Base-by-base conservation (phyloP, 1,140 invertebrate genomes). In the Cherax quadricarinatus region DNA sequence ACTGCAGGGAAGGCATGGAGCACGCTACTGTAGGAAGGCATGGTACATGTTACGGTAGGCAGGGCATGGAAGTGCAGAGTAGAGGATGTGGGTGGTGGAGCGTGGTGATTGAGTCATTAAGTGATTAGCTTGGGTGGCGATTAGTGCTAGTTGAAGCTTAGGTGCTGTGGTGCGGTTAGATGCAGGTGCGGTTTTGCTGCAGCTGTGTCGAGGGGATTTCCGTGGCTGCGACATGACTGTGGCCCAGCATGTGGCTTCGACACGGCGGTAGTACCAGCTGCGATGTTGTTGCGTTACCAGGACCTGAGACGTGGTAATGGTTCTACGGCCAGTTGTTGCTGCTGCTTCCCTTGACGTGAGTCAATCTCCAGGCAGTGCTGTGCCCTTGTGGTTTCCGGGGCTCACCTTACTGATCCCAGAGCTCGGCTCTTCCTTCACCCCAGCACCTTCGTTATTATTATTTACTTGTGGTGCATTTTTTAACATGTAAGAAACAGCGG, bases 321-420 rank as follows among this genome's bases (percentile, higher is more conserved):
- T 57, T 10, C 53, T 57, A 14, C 9, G 53, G 53, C 14, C 53
- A 57, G 30, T 41, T 30, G 5, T n/a, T 75, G 70, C 70, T 75
- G 21, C 4, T 9, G 9, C 18, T 6, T 75, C 70, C 4, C 70
- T 30, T 41, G 70, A n/a, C 21, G 49, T 57, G 51, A 83, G 16
- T 57, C 51, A 83, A 57, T 51, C 86, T 60, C 48, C 51, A 12
- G 57, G 75, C 73, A 53, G 75, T 57, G 53, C 73, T 24, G 86
- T 18, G n/a, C 16, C 86, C 73, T 62, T 88, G 86, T 60, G 86
- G 86, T 88, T 88, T 88, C 86, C 75, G 75, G 73, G 49, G 18
- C 51, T 53, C 86, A 79, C 75, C 73, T 88, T 57, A 16, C 75
- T 88, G 86, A 78, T 51, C 86, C 57, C 48, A 48, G 51, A 48